These are phyloP conservation scores for Melanophora roralis DNA, from an alignment of 2,888 invertebrate species.

Conservation along the genomic window DNA sequence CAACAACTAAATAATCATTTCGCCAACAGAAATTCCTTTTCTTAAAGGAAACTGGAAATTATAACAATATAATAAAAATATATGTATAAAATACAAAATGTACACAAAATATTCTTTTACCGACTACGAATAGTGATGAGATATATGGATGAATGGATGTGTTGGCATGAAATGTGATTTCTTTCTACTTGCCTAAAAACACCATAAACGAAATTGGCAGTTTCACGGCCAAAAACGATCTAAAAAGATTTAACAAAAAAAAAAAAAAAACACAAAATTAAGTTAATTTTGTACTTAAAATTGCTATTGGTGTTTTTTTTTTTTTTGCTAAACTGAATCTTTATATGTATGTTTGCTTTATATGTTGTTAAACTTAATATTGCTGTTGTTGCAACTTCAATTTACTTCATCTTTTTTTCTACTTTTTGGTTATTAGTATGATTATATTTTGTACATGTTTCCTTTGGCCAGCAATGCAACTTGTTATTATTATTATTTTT, in stretches of 20 bases:
- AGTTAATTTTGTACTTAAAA: constrained; percentile 53
- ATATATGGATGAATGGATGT: constrained; percentile 46
- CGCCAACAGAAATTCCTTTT: neutral
- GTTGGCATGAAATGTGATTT: constrained; percentile 56
- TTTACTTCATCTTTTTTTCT: constrained; percentile 52
- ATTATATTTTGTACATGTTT: constrained; percentile 57
- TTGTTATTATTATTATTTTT: constrained; percentile 58
- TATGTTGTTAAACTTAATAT: constrained; percentile 13
- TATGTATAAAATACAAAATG: neutral
- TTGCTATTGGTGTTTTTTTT: constrained; percentile 54
- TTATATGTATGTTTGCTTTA: neutral
- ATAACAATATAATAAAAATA: constrained; percentile 47
- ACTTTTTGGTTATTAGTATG: constrained; percentile 57
- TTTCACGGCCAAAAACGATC: constrained; percentile 61
- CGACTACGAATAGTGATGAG: constrained; percentile 28
- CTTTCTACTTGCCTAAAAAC: constrained; percentile 53
- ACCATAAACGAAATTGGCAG: constrained; percentile 65
- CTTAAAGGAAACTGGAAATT: constrained; percentile 57
- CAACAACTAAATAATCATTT: constrained; percentile 30
- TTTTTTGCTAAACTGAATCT: too few species aligned
- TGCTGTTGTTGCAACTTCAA: constrained; percentile 37
- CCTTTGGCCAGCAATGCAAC: constrained; percentile 50
- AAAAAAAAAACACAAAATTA: constrained; percentile 1
- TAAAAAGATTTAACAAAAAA: constrained; percentile 40
- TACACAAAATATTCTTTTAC: neutral